Conservation (phyloP, 2,113 vertebrate species). For the Pygathrix nemaeus region DNA sequence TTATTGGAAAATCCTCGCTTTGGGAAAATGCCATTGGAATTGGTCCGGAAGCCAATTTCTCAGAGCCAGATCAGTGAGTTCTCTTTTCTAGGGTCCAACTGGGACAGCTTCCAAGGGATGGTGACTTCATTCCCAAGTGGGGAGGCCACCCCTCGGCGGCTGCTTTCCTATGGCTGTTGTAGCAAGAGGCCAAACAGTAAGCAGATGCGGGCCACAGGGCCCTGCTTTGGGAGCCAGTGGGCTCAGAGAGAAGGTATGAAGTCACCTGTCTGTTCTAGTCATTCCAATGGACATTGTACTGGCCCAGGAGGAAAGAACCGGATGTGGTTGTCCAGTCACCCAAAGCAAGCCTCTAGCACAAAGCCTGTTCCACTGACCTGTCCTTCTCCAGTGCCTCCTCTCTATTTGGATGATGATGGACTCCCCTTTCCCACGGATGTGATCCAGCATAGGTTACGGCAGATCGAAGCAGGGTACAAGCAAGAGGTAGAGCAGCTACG, state of each 20-base stretch:
- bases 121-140: slow-evolving; percentile 89
- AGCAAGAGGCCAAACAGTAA: slow-evolving; percentile 88
- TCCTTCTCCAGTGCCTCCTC: slow-evolving; percentile 89
- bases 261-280: slow-evolving; percentile 74
- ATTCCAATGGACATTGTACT: slow-evolving; percentile 71
- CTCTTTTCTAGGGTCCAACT: slow-evolving; percentile 92
- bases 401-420: slow-evolving; percentile 96
- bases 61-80: slow-evolving; percentile 93
- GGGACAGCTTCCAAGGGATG: slow-evolving; percentile 95
- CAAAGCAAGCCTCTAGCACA: slow-evolving; percentile 85
- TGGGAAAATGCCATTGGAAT: slow-evolving; percentile 80
- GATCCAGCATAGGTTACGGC: slow-evolving; percentile 96
- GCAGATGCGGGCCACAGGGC: slow-evolving; percentile 85
- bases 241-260: slow-evolving; percentile 82
- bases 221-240: slow-evolving; percentile 83
- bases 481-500: slow-evolving; percentile 97
- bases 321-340: slow-evolving; percentile 78
- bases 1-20: slow-evolving; percentile 74
- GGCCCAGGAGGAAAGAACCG: slow-evolving; percentile 81
- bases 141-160: slow-evolving; percentile 83
- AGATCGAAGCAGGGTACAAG: slow-evolving; percentile 98
- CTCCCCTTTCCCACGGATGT: slow-evolving; percentile 96
- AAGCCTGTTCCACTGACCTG: slow-evolving; percentile 84
- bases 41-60: slow-evolving; percentile 85
- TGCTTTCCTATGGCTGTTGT: slow-evolving; percentile 88